Base-by-base conservation (phyloP, 2,113 vertebrate genomes). In the Tenrec ecaudatus region DNA sequence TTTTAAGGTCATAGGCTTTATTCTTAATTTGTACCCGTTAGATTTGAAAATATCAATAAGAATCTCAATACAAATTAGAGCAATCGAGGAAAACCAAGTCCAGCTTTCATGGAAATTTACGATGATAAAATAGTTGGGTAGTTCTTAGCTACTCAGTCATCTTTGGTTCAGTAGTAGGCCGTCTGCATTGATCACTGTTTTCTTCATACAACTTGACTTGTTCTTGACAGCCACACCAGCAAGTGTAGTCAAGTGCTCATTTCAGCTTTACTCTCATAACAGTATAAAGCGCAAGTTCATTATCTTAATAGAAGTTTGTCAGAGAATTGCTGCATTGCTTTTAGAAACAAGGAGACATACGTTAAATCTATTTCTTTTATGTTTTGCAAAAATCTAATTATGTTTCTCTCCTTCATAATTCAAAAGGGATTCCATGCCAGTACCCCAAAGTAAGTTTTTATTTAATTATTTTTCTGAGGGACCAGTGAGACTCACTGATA, bases 11-110 rank as follows among this genome's bases (percentile, higher is more conserved):
- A 14, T 81, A 20, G 3, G 71, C 40, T 62, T 84, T 88, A 75
- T 78, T 83, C 31, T 81, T 69, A 69, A 14, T 81, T 73, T 10
- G 22, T 10, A 88, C 7, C 10, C 27, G 77, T 7, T 80, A 20
- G 16, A 27, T 86, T 38, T 73, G 19, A 38, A 75, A 96, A 79
- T 90, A 58, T 91, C 93, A 3, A 3, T 81, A 17, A 89, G 88
- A 71, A 90, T 88, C 19, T 82, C 58, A 82, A 79, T 1, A 73
- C n/a, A 58, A 91, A 33, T 22, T 53, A 53, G 47, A 53, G 47
- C 2, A 62, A 19, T 23, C 60, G 58, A 82, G 9, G n/a, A 71
- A 86, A 71, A 66, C 3, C 6, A 82, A 71, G 11, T 69, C 14
- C 1, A 38, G 25, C 1, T 64, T 11, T 78, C 77, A 36, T 2